These are phyloP conservation scores for Sander vitreus DNA, from an alignment of 2,113 vertebrate species.

Conservation along the genomic window DNA sequence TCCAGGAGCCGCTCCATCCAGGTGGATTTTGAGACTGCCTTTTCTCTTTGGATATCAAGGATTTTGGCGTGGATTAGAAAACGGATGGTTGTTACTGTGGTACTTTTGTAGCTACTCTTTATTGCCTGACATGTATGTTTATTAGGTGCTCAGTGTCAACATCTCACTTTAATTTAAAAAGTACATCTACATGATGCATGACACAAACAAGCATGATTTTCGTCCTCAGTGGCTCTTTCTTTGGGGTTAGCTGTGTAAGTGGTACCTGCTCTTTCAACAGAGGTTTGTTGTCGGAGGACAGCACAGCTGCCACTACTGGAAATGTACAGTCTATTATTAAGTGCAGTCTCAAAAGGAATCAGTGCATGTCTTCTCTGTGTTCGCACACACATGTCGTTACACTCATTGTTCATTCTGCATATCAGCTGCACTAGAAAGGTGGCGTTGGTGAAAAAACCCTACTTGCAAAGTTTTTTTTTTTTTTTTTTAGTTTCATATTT, in stretches of 20 bases:
- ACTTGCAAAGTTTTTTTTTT: constrained; percentile 32
- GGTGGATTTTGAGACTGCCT: constrained; percentile 18
- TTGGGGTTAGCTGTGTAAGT: not conserved
- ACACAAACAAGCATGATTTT: constrained; percentile 52
- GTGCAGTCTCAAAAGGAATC: constrained; percentile 29
- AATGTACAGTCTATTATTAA: constrained; percentile 9
- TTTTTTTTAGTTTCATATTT: constrained; percentile 47
- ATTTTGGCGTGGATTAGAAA: constrained; percentile 5
- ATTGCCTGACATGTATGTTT: constrained; percentile 38
- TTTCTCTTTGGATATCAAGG: constrained; percentile 15
- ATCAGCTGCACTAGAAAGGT: constrained; percentile 17
- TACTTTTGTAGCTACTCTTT: constrained; percentile 40
- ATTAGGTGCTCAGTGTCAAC: constrained; percentile 34
- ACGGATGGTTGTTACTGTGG: constrained; percentile 48
- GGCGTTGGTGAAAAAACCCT: constrained; percentile 25
- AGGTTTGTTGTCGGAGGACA: constrained; percentile 2
- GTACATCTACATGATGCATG: constrained; percentile 48
- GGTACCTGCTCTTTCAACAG: constrained; percentile 10
- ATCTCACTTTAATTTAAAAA: constrained; percentile 52
- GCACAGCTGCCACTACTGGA: constrained; percentile 8
- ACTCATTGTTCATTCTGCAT: constrained; percentile 29
- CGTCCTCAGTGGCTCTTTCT: constrained; percentile 30
- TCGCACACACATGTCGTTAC: constrained; percentile 18
- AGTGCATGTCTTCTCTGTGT: constrained; percentile 45
- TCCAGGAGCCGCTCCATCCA: not conserved